Evolutionary conservation across 2,888 invertebrate species (phyloP).

Genomic region (Macaria notata): DNA sequence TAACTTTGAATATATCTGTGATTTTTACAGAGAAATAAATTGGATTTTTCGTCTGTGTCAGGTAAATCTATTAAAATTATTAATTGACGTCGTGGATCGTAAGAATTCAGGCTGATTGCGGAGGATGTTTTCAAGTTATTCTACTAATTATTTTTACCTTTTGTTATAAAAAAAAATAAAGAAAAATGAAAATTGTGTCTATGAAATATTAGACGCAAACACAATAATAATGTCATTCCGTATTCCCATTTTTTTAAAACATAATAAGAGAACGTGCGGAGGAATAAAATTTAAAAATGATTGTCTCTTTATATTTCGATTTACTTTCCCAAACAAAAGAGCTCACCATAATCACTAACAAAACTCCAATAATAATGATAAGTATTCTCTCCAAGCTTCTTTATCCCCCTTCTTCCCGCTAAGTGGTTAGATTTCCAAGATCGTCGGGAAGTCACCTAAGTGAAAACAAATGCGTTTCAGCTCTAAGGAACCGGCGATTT

Average conservation of each 20-base stretch:
- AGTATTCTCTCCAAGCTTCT: not conserved
- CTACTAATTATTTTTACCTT: too few relatives aligned
- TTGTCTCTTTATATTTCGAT: too few relatives aligned
- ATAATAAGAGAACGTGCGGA: too few relatives aligned
- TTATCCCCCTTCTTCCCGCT: conserved; percentile 5
- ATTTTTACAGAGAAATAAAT: conserved; percentile 24
- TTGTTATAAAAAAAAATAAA: too few relatives aligned
- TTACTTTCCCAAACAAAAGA: too few relatives aligned
- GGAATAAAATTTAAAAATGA: too few relatives aligned
- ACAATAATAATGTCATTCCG: too few relatives aligned
- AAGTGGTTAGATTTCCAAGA: conserved; percentile 39
- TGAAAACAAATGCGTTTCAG: conserved; percentile 61
- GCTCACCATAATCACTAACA: too few relatives aligned
- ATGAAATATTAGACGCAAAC: too few relatives aligned
- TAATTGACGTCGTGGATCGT: conserved; percentile 24
- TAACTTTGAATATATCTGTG: not conserved
- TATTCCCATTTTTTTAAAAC: too few relatives aligned
- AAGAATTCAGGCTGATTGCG: conserved; percentile 20
- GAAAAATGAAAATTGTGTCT: too few relatives aligned
- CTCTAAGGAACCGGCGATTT: conserved; percentile 48
- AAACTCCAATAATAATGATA: not conserved
- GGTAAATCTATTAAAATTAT: conserved; percentile 26
- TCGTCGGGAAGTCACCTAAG: conserved; percentile 40
- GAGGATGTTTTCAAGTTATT: conserved; percentile 1
- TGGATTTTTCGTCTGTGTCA: conserved; percentile 23